These are phyloP conservation scores for Chlorocebus sabaeus DNA, from an alignment of 2,113 vertebrate genomes.

Conservation along the genomic window DNA sequence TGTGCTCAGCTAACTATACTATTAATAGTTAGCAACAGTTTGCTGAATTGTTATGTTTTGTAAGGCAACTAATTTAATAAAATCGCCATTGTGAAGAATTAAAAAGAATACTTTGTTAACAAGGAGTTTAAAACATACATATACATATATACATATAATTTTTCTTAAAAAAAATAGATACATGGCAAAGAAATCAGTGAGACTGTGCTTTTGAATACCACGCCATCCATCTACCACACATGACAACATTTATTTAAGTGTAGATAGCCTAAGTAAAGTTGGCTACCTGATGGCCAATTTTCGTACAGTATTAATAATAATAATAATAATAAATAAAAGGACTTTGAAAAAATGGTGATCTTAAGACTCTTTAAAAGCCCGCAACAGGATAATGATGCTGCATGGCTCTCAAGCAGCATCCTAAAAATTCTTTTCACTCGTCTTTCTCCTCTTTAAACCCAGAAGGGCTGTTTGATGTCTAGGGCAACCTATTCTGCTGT, in stretches of 20 bases:
- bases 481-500: background rate
- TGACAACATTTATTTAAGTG: background rate
- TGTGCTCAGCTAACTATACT: constrained; percentile 80
- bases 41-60: constrained; percentile 87
- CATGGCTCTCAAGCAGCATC: background rate
- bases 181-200: background rate
- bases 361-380: background rate
- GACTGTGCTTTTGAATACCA: background rate
- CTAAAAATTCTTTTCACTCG: background rate
- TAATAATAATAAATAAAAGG: background rate
- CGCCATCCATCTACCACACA: background rate
- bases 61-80: constrained; percentile 95
- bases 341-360: background rate
- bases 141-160: background rate
- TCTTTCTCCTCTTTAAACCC: background rate
- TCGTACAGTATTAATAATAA: background rate
- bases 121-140: background rate
- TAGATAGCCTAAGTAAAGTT: background rate
- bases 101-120: background rate
- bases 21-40: background rate
- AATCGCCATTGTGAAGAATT: constrained; percentile 84
- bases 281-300: background rate
- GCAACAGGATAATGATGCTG: background rate
- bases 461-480: too few species aligned
- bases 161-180: background rate